phyloP scores from a whole-genome alignment of 1,140 invertebrate genomes.

The Drosophila arawakana region DNA sequence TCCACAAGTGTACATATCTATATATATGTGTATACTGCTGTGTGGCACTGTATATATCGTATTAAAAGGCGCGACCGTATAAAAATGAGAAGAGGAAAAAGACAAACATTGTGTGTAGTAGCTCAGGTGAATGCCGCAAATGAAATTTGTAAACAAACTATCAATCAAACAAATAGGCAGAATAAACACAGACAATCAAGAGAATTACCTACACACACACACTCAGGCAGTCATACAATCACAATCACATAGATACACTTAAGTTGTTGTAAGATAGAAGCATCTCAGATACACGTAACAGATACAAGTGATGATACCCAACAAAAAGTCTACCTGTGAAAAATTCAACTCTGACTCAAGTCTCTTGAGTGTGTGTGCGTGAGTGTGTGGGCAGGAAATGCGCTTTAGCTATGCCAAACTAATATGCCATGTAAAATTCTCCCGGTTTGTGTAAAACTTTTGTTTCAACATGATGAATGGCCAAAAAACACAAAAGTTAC shows the following conservation, averaged over 20 bases:
- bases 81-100: constrained; percentile 19
- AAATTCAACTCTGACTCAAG: constrained; percentile 6
- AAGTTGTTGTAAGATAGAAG: constrained; percentile 17
- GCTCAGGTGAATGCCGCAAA: constrained; percentile 55
- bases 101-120: constrained; percentile 1
- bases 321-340: constrained; percentile 55
- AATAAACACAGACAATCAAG: constrained; percentile 43
- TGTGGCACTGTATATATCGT: not conserved
- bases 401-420: constrained; percentile 55
- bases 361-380: not conserved
- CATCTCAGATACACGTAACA: constrained; percentile 31
- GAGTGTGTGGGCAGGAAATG: constrained; percentile 61
- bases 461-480: constrained; percentile 56
- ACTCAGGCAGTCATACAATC: not conserved
- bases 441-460: constrained; percentile 35
- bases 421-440: constrained; percentile 51
- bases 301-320: constrained; percentile 50
- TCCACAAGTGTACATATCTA: not conserved
- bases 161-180: constrained; percentile 69
- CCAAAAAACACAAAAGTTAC: constrained; percentile 12
- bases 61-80: constrained; percentile 56
- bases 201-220: constrained; percentile 20
- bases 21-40: too few species aligned
- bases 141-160: constrained; percentile 79
- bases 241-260: too few species aligned